phyloP scores from a whole-genome alignment of 2,797 vertebrate genomes.

The Brachyalestes nurse region DNA sequence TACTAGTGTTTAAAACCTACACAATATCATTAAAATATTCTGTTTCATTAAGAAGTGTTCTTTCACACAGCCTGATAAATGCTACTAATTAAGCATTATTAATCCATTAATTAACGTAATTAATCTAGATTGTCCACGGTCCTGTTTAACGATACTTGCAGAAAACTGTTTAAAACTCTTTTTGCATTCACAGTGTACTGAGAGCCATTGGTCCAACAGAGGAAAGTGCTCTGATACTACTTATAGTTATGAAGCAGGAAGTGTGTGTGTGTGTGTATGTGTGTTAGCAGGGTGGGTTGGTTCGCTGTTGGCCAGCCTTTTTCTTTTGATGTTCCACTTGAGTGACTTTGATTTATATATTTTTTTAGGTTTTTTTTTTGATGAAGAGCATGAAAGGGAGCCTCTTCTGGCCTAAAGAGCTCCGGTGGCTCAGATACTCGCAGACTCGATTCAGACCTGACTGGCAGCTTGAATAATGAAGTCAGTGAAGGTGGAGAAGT shows the following conservation, averaged over 20 bases:
- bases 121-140: too few relatives aligned
- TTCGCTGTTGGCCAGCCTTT: not conserved
- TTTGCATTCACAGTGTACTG: not conserved
- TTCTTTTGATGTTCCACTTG: conserved; percentile 17
- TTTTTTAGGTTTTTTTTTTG: not conserved
- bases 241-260: not conserved
- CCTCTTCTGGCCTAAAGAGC: conserved; percentile 6
- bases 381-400: conserved; percentile 16
- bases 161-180: too few relatives aligned
- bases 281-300: not conserved
- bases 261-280: not conserved
- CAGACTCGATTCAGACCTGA: conserved; percentile 1
- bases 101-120: too few relatives aligned
- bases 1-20: not conserved
- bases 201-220: not conserved
- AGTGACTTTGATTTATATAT: conserved; percentile 18
- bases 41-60: not conserved
- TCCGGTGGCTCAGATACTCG: not conserved
- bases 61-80: not conserved
- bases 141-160: too few relatives aligned
- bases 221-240: not conserved
- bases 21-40: too few relatives aligned
- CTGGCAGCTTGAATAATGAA: not conserved
- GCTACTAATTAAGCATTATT: too few relatives aligned
- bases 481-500: not conserved